Base-by-base conservation (phyloP, 2,113 vertebrate species). In the Rhinoptilus africanus region DNA sequence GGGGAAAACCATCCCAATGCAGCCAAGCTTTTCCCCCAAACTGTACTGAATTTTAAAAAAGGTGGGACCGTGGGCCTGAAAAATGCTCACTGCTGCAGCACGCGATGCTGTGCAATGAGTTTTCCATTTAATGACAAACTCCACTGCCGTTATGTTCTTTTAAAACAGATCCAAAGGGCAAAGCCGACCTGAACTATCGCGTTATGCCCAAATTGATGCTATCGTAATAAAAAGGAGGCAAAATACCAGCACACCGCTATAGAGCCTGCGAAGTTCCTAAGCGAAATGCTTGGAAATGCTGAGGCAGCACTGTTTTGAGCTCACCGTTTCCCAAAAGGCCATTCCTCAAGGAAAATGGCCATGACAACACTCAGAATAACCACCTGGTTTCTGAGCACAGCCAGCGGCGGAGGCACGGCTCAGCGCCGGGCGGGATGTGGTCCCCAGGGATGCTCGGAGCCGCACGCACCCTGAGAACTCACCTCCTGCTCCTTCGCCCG, bases 401-500 rank as follows among this genome's bases (percentile, higher is more conserved):
- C 23, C 0, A 7, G 23, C 1, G 3, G 32, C 0, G 2, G 56
- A 74, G 66, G 60, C 66, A 60, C 1, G 4, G 69, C 60, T 81
- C 37, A 83, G 47, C 2, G 9, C 54, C 3, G 22, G 41, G n/a
- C 4, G 14, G 32, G 73, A 24, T 35, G 47, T 0, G 4, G 16
- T 72, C 45, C 63, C 24, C 23, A 30, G 32, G 71, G 50, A 27
- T 22, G 43, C 71, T 56, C 1, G 0, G 68, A 77, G 27, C 45
- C 2, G 17, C 56, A 67, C 0, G 4, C 15, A 28, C 15, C n/a
- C 74, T 8, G 5, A 85, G 28, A 30, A 16, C 90, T 99, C 98
- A 99, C 99, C 98, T 99, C 99, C 57, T 98, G 98, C 89, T 99
- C 99, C 97, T 98, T 99, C 13, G 89, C 96, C 98, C 98, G 99